Conservation (phyloP, 2,797 vertebrate species). For the Petrocephalus schoutedeni region DNA sequence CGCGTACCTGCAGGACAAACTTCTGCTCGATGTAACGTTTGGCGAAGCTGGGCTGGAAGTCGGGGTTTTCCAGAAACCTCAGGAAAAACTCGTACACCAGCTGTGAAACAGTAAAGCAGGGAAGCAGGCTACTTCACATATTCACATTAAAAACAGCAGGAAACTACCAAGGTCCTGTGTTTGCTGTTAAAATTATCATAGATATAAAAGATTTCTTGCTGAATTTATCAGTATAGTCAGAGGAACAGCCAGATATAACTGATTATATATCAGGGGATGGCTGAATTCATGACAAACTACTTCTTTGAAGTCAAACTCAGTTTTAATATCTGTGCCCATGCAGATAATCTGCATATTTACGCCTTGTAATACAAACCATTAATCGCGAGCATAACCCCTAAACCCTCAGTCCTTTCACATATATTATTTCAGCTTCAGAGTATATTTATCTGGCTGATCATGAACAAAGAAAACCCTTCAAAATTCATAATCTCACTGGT, state of each 20-base stretch:
- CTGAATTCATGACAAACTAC: not conserved
- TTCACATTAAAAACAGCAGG: not conserved
- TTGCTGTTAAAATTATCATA: not conserved
- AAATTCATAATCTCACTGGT: not conserved
- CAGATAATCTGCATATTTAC: not conserved
- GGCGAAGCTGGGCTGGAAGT: constrained; percentile 93
- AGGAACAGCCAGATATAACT: not conserved
- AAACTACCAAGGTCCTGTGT: not conserved
- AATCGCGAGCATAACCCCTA: not conserved
- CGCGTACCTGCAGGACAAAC: constrained; percentile 91
- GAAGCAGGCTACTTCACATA: not conserved
- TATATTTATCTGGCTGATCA: not conserved
- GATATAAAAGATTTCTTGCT: not conserved
- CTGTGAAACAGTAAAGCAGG: constrained; percentile 53
- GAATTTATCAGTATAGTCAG: not conserved
- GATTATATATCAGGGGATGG: not conserved
- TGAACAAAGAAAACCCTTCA: not conserved
- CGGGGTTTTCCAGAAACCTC: constrained; percentile 92
- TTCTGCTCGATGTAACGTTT: constrained; percentile 94
- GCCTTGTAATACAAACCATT: not conserved
- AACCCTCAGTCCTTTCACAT: not conserved
- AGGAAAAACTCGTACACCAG: constrained; percentile 97
- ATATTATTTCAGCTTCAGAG: not conserved
- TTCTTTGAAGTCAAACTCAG: not conserved
- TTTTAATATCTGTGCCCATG: not conserved